Base-by-base conservation (phyloP, 1,140 invertebrate genomes). In the Zaprionus tsacasi region DNA sequence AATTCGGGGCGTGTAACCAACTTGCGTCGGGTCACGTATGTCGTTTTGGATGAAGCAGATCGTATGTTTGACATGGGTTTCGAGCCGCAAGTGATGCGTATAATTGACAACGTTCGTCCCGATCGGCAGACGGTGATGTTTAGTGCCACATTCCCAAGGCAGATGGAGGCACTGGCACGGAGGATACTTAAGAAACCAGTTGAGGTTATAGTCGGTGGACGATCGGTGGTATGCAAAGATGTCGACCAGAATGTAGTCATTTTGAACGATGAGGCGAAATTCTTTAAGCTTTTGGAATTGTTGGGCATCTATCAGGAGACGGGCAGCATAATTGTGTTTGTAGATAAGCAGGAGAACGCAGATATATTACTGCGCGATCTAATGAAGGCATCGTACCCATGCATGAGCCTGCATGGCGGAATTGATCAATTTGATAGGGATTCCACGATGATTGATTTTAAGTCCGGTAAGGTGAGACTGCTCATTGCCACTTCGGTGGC, bases 61-160 rank as follows among this genome's bases (percentile, higher is more conserved):
- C 94, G 99, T 38, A 99, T 99, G 99, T 99, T 99, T 92, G 99
- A 99, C 91, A 99, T 99, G 98, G 99, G 99, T 15, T 99, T 99
- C 93, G 99, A 99, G 93, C 99, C 99, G 6, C 99, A 99, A 94
- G 97, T 98, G 0, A 99, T 98, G 97, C 95, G 98, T 77, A 99
- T 99, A 52, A 97, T 99, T 77, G 99, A 99, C 82, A 99, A 99
- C 92, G 96, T 99, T 2, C 94, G 99, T 36, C 99, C 99, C 0
- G 99, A 99, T 93, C 93, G 98, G 55, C 98, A 99, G 93, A 99
- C 98, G 0, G 99, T 99, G 0, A 96, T 99, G 95, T 99, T 99
- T 92, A 99, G 98, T 79, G 99, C 99, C 0, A 99, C 99, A 0
- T 99, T 99, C 92, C 99, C 99, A 0, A 93, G 99, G 5, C 98